Evolutionary conservation across 2,888 invertebrate species (phyloP).

Genomic region (Trissolcus brochymenae): DNA sequence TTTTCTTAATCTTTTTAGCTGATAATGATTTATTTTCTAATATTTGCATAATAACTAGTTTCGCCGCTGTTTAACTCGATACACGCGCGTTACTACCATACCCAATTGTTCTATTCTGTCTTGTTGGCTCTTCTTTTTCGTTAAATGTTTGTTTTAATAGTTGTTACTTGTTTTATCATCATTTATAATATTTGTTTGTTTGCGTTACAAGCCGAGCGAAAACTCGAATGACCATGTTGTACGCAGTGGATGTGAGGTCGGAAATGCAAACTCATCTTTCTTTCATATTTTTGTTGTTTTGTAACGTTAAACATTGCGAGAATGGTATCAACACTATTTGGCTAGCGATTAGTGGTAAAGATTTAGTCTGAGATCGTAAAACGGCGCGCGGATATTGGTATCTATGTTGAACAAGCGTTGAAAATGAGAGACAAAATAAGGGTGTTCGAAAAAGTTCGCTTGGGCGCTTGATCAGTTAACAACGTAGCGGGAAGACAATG

Average conservation of each 20-base stretch:
- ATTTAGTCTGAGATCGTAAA: constrained; percentile 35
- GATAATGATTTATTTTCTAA: constrained; percentile 66
- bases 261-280: constrained; percentile 68
- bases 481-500: constrained; percentile 34
- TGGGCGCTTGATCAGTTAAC: constrained; percentile 21
- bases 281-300: constrained; percentile 18
- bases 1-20: constrained; percentile 60
- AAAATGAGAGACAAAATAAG: constrained; percentile 30
- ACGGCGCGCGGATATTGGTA: constrained; percentile 14
- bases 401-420: constrained; percentile 18
- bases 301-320: constrained; percentile 56
- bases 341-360: constrained; percentile 53
- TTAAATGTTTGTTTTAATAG: constrained; percentile 10
- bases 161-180: constrained; percentile 7
- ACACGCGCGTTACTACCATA: constrained; percentile 53
- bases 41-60: constrained; percentile 53
- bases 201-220: constrained; percentile 63
- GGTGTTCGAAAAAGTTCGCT: constrained; percentile 27
- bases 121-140: constrained; percentile 16
- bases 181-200: constrained; percentile 12
- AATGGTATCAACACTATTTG: constrained; percentile 53
- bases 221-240: constrained; percentile 65
- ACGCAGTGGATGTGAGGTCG: constrained; percentile 60
- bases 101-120: constrained; percentile 38
- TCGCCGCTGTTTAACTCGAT: constrained; percentile 54